These are phyloP conservation scores for Cataglyphis hispanica DNA, from an alignment of 1,140 invertebrate genomes.

Conservation along the genomic window DNA sequence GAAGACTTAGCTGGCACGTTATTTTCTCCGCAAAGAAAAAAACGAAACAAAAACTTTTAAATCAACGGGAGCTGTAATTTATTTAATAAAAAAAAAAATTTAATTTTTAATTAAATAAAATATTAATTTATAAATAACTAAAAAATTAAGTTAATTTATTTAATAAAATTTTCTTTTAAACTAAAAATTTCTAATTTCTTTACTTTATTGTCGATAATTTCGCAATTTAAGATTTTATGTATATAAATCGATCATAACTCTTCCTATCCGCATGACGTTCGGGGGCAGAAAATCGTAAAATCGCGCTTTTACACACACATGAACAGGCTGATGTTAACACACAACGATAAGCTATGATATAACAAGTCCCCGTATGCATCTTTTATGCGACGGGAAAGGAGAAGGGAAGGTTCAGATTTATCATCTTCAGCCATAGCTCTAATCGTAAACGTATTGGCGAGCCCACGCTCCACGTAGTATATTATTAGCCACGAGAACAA, in stretches of 20 bases:
- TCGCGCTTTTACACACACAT: constrained; percentile 23
- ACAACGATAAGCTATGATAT: constrained; percentile 63
- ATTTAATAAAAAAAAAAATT: no score
- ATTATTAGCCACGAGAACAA: constrained; percentile 34
- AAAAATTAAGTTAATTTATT: no score
- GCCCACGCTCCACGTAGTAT: constrained; percentile 34
- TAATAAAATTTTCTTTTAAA: not conserved
- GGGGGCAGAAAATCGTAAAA: not conserved
- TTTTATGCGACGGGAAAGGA: constrained; percentile 19
- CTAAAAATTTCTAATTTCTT: not conserved
- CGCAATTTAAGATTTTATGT: not conserved
- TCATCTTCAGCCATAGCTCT: constrained; percentile 45
- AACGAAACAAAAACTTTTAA: not conserved
- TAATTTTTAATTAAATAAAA: no score
- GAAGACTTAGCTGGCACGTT: constrained; percentile 22
- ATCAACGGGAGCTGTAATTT: not conserved
- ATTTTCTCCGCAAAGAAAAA: not conserved
- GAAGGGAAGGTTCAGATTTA: constrained; percentile 57
- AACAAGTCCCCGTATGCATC: constrained; percentile 21
- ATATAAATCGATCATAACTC: not conserved
- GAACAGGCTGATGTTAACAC: constrained; percentile 1
- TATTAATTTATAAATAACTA: no score
- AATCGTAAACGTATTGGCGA: constrained; percentile 18
- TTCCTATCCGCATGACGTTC: not conserved
- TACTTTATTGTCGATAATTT: not conserved